phyloP scores from a whole-genome alignment of 1,140 invertebrate genomes.

The Brachionus angularis region DNA sequence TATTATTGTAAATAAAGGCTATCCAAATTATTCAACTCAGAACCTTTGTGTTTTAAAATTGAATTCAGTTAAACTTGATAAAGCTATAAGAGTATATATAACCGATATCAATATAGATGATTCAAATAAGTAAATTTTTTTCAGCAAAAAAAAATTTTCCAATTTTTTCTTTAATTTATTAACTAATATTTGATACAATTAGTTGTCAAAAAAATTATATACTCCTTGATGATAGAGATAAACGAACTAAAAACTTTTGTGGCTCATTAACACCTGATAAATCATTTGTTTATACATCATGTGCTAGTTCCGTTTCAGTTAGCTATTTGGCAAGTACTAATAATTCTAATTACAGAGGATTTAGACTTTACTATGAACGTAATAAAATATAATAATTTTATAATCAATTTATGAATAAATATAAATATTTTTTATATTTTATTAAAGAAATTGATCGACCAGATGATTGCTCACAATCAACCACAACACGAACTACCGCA shows the following conservation, averaged over 20 bases:
- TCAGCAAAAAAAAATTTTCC: too few relatives aligned
- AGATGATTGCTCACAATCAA: conserved; percentile 12
- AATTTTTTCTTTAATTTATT: too few relatives aligned
- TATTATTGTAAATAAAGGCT: conserved; percentile 5
- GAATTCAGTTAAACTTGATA: neutral
- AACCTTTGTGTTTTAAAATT: neutral
- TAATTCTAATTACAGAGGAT: neutral
- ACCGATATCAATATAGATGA: too few relatives aligned
- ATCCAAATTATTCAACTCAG: neutral
- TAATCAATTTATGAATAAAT: too few relatives aligned
- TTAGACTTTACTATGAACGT: conserved; percentile 18
- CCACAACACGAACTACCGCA: neutral
- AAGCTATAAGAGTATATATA: conserved; percentile 21
- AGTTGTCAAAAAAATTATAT: conserved; percentile 33
- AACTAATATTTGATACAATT: too few relatives aligned
- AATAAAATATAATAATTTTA: too few relatives aligned
- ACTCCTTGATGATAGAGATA: neutral
- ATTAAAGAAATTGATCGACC: conserved; percentile 10
- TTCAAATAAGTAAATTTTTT: too few relatives aligned
- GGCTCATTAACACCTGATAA: neutral
- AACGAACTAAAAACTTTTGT: too few relatives aligned
- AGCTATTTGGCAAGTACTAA: neutral
- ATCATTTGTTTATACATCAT: neutral
- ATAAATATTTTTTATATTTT: neutral
- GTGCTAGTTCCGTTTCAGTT: neutral